Conservation (phyloP, 2,888 invertebrate genomes). For the Diploptera punctata region DNA sequence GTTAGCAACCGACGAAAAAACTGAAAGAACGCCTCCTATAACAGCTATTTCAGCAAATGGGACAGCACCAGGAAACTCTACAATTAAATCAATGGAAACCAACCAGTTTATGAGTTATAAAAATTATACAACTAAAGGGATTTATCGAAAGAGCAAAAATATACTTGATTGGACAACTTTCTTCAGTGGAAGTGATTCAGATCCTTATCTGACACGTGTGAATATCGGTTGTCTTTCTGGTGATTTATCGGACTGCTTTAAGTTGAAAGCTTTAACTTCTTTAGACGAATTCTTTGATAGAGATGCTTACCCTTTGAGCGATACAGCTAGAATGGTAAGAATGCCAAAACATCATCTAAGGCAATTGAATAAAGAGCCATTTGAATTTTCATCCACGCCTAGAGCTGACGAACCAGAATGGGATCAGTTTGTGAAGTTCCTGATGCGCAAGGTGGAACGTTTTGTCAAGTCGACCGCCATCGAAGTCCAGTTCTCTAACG, state of each 20-base stretch:
- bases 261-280: constrained; percentile 76
- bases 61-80: not conserved
- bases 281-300: constrained; percentile 81
- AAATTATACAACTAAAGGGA: constrained; percentile 39
- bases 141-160: constrained; percentile 68
- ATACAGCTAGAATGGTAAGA: constrained; percentile 71
- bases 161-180: constrained; percentile 82
- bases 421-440: constrained; percentile 81
- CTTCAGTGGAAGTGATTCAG: constrained; percentile 73
- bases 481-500: constrained; percentile 75
- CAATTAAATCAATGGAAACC: not conserved
- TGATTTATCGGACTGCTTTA: constrained; percentile 86
- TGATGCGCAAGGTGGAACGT: constrained; percentile 75
- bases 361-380: constrained; percentile 72
- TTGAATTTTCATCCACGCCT: constrained; percentile 73
- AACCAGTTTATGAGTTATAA: not conserved
- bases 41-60: not conserved
- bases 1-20: not conserved
- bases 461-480: constrained; percentile 80
- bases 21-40: not conserved
- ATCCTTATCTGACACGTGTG: constrained; percentile 77
- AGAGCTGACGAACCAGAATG: constrained; percentile 79
- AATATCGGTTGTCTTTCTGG: constrained; percentile 79
- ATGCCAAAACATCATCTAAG: constrained; percentile 73
- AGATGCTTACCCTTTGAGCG: constrained; percentile 64